These are phyloP conservation scores for Tragelaphus scriptus DNA, from an alignment of 2,113 vertebrate species.

Conservation along the genomic window DNA sequence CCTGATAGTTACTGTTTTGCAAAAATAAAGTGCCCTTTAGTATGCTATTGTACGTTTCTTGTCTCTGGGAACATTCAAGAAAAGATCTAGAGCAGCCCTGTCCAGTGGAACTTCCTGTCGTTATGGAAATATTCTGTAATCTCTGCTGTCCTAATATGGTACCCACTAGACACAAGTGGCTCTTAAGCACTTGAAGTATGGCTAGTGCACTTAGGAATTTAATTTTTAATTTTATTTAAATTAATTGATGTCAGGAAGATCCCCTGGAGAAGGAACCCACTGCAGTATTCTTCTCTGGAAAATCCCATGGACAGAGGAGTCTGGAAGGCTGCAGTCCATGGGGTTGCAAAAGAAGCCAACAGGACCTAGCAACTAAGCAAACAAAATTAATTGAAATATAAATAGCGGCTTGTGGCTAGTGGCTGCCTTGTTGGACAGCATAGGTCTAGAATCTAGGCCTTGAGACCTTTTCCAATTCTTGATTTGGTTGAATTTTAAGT, in stretches of 20 bases:
- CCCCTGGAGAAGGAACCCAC: background rate
- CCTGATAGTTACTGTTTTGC: background rate
- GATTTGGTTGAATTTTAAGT: constrained; percentile 36
- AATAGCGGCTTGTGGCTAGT: background rate
- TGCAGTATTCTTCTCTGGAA: background rate
- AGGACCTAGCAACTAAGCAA: background rate
- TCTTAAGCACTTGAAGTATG: background rate
- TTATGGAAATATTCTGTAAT: background rate
- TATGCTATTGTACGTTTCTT: background rate
- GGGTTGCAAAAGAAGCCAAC: background rate
- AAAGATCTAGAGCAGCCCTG: background rate
- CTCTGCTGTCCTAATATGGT: background rate
- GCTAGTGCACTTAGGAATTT: background rate
- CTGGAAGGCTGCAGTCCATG: background rate
- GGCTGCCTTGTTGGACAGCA: background rate
- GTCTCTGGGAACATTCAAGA: background rate
- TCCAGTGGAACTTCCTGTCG: background rate
- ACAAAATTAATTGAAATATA: background rate
- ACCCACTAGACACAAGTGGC: background rate
- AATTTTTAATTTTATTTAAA: constrained; percentile 13
- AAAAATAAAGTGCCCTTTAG: background rate
- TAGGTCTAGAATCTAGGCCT: background rate
- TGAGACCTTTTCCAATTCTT: background rate
- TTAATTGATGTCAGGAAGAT: background rate
- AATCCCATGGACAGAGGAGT: background rate